Evolutionary conservation across 1,140 invertebrate genomes (phyloP), one percentile per base, ranked within the genome.

Genomic region (Colletes latitarsis): DNA sequence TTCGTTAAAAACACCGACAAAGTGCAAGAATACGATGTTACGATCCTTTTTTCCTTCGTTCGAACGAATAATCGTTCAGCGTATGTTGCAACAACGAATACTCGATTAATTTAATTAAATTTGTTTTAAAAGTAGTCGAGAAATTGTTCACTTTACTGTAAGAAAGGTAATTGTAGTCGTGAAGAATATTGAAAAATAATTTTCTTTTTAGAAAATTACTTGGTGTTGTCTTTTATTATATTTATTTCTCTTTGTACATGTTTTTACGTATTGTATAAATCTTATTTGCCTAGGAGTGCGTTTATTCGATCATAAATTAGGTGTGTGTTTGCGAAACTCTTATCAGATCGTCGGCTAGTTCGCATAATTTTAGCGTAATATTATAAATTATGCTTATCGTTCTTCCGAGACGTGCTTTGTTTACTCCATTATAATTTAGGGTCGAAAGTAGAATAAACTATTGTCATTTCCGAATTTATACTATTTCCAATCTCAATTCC

Each of bases 321-420:
- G 19, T 15, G 19, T 15, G 19, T 21, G 19, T 46, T 30, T 15
- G 66, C 30, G 43, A 49, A 67, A 67, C 30, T 67, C 21, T 67
- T 67, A 67, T 67, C 69, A 71, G 55, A 71, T 71, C 30, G 52
- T 14, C n/a, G n/a, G 10, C 39, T 58, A 46, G 39, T 15, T 60
- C 21, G 55, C n/a, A 58, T 58, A 71, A 71, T 71, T 71, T 41
- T 4, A n/a, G 14, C 39, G 17, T 14, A n/a, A 46, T 58, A 57
- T 43, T 71, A 21, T 41, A 71, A 71, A 71, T 71, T 71, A 43
- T 46, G 69, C 41, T 71, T 71, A 71, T 71, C 55, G 43, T 17
- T 71, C 57, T 10, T 1, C 17, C 10, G n/a, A 71, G n/a, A 12
- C 43, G 6, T 12, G 39, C 30, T 57, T 70, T 19, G 30, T 12